Percentiles rank a stretch among this genome's conserved stretches.
phyloP scores from a whole-genome alignment of 1,140 invertebrate genomes.

The Papilio machaon region DNA sequence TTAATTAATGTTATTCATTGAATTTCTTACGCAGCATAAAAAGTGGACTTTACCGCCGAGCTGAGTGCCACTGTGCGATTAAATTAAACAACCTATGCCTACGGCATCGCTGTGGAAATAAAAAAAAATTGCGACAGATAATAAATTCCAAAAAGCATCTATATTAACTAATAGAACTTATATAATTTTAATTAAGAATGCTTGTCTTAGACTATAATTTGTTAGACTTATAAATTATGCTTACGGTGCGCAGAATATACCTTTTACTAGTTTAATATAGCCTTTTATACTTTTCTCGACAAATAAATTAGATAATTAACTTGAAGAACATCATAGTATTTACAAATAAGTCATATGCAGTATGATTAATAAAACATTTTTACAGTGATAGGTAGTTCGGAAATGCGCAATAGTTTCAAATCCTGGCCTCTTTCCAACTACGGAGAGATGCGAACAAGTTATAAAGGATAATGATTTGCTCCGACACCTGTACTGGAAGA shows the following conservation, averaged over 20 bases:
- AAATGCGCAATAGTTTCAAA: conserved; percentile 29
- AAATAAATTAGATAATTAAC: background rate
- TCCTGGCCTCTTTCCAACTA: conserved; percentile 37
- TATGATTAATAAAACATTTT: conserved; percentile 38
- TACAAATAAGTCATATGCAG: conserved; percentile 31
- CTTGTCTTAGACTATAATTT: background rate
- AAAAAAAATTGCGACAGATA: background rate
- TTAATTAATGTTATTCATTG: conserved; percentile 36
- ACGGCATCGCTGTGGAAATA: background rate
- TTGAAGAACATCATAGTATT: background rate
- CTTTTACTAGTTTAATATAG: background rate
- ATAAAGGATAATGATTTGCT: conserved; percentile 35
- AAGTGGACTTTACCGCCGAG: conserved; percentile 10
- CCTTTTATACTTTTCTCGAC: background rate
- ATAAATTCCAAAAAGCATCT: background rate
- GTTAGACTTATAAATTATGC: background rate
- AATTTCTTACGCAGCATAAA: conserved; percentile 33
- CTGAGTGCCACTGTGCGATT: background rate
- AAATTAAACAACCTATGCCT: conserved; percentile 26
- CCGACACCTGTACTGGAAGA: conserved; percentile 32
- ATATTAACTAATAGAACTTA: background rate
- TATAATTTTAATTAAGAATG: too few species aligned
- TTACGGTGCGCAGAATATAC: background rate
- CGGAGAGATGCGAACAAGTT: conserved; percentile 28
- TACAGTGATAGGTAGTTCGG: conserved; percentile 28